Base-by-base conservation (phyloP, 2,888 invertebrate species). In the Furcula furcula region DNA sequence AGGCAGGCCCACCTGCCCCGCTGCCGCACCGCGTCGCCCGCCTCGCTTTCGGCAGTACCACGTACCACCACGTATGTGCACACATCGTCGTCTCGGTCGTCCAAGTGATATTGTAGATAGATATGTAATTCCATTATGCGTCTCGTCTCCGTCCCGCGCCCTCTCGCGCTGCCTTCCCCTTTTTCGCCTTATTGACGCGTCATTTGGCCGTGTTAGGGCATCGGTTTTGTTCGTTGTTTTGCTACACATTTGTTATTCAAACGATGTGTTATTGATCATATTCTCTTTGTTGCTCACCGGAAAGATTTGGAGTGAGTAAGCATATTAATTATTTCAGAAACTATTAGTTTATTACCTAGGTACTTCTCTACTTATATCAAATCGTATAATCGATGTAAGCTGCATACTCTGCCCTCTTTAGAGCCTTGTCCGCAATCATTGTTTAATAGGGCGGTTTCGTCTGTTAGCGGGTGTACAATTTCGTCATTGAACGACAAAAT, bases 51-150 rank as follows among this genome's bases (percentile, higher is more conserved):
- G 49, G 58, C 52, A n/a, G 39, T 29, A 28, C 28, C 52, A 53
- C 60, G 61, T 56, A 51, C 54, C 55, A 42, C 26, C 36, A 43
- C 31, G 37, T 65, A 65, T 69, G 67, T 70, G 66, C 69, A 69
- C 64, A 69, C 54, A 56, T 70, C 68, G 70, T 73, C 65, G 65
- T 76, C 77, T 78, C 76, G 57, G 54, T 70, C 74, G 72, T 74
- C 70, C 73, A 77, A 76, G 74, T 77, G 72, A 76, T 83, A 78
- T 75, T 68, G 73, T 80, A 78, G 74, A 72, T 80, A 78, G 74
- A 79, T 84, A 83, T 81, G 77, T 85, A 80, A 82, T 82, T 81
- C 77, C 76, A 83, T 85, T 85, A 83, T 84, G 79, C 81, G 76
- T 80, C 80, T 84, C 83, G 79, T 68, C 79, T 79, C 74, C 72